Evolutionary conservation across 2,113 vertebrate species (phyloP), one percentile per base, ranked within the genome.

Genomic region (Labeo catla): DNA sequence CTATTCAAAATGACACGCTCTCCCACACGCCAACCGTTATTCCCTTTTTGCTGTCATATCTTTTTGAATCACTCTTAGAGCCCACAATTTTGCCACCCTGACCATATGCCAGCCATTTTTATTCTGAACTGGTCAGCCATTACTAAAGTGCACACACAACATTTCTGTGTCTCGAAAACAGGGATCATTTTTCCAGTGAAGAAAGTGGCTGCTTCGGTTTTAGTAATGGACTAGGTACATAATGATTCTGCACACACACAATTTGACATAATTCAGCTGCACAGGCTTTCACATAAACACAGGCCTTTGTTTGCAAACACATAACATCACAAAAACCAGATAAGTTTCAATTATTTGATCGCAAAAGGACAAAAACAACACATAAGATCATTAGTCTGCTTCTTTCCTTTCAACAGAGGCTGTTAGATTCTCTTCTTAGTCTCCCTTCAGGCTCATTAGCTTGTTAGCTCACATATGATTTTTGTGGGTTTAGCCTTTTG

Each of bases 81-180:
- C 50, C 52, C 70, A 50, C 68, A 52, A 57, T 81, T 73, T 81
- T 63, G 21, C 52, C 73, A n/a, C 57, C 66, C 84, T 79, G 21
- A 82, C 61, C 84, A 21, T 74, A 74, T 65, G 19, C 80, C 9
- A 39, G 73, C 13, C 57, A 88, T 84, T 86, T 84, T 68, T 88
- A 84, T 79, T 73, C 81, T 57, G 34, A 73, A 36, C 74, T 6
- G 47, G 34, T 36, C 23, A 47, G 21, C 43, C 6, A 47, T 45
- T n/a, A 63, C 36, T 23, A 19, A 76, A 77, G 3, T 8, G 3
- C 34, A 5, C 15, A 4, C 13, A 52, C 47, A 77, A 54, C 23
- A 52, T 36, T 54, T 28, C 49, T 52, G 49, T 28, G 49, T 77
- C 47, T 50, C 68, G 8, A 72, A 72, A 72, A 28, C 16, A 72